These are phyloP conservation scores for Pheosia tremula DNA, from an alignment of 2,888 invertebrate genomes.

Conservation along the genomic window DNA sequence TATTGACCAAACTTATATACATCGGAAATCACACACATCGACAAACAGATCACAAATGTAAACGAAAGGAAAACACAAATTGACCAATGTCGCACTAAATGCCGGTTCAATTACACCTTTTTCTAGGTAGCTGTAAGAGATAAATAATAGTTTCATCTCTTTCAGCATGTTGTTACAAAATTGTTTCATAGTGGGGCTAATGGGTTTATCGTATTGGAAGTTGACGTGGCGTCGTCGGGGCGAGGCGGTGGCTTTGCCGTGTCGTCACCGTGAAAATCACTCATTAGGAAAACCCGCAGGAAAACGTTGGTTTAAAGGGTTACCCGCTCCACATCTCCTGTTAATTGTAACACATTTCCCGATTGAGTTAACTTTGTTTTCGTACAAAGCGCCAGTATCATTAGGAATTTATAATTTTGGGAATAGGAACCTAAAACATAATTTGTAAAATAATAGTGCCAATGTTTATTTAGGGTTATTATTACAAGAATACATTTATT, in stretches of 20 bases:
- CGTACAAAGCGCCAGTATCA: background rate
- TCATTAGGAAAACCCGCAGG: constrained; percentile 68
- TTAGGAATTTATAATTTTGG: background rate
- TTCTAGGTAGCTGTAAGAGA: background rate
- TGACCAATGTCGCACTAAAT: too few species aligned
- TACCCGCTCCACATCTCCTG: constrained; percentile 54
- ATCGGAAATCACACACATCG: too few species aligned
- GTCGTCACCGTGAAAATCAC: constrained; percentile 63
- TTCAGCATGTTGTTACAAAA: background rate
- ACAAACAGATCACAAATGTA: too few species aligned
- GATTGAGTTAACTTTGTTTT: constrained; percentile 44
- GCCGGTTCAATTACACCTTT: too few species aligned
- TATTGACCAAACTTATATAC: too few species aligned
- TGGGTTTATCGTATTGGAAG: constrained; percentile 64
- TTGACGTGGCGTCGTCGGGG: constrained; percentile 55
- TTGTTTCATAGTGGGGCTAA: background rate
- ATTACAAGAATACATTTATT: too few species aligned
- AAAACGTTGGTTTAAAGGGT: constrained; percentile 59
- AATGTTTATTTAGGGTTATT: too few species aligned
- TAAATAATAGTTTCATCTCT: background rate
- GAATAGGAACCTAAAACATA: too few species aligned
- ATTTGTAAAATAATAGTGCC: too few species aligned
- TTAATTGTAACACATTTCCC: constrained; percentile 59
- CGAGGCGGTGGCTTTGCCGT: constrained; percentile 45
- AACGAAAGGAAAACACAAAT: too few species aligned